phyloP scores from a whole-genome alignment of 2,797 vertebrate species.

The Iguana delicatissima region DNA sequence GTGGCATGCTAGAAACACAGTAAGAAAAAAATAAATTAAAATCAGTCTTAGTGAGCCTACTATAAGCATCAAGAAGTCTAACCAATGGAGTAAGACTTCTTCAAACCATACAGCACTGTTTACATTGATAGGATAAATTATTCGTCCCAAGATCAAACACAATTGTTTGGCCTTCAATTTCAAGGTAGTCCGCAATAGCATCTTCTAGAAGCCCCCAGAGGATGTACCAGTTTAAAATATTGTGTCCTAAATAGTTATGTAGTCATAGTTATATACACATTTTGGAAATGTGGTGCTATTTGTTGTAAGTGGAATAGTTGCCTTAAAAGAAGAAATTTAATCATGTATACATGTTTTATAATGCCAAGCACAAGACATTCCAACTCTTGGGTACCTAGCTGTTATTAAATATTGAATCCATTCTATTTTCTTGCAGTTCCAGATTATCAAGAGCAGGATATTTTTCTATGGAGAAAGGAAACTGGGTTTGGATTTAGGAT shows the following conservation, averaged over 20 bases:
- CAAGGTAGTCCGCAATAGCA: not conserved
- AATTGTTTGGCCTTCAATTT: not conserved
- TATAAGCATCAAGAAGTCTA: not conserved
- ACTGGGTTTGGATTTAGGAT: slow-evolving; percentile 99
- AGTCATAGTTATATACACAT: not conserved
- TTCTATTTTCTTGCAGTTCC: slow-evolving; percentile 86
- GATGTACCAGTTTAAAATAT: slow-evolving; percentile 4
- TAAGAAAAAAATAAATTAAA: not conserved
- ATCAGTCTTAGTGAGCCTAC: not conserved
- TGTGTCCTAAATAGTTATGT: not conserved
- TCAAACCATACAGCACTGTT: not conserved
- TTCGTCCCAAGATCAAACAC: not conserved
- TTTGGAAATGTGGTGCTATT: slow-evolving; percentile 21
- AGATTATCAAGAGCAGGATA: slow-evolving; percentile 99
- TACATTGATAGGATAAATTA: not conserved
- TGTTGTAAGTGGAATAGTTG: not conserved
- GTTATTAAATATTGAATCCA: slow-evolving; percentile 30
- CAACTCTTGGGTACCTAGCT: not conserved
- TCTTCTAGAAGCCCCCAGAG: not conserved
- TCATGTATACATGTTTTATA: slow-evolving; percentile 1
- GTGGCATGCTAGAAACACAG: not conserved
- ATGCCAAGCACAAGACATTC: not conserved
- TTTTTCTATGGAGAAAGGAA: slow-evolving; percentile 99
- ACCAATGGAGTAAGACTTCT: not conserved
- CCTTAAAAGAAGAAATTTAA: not conserved